Conservation (phyloP, 2,888 invertebrate genomes). For the Microctonus brassicae region DNA sequence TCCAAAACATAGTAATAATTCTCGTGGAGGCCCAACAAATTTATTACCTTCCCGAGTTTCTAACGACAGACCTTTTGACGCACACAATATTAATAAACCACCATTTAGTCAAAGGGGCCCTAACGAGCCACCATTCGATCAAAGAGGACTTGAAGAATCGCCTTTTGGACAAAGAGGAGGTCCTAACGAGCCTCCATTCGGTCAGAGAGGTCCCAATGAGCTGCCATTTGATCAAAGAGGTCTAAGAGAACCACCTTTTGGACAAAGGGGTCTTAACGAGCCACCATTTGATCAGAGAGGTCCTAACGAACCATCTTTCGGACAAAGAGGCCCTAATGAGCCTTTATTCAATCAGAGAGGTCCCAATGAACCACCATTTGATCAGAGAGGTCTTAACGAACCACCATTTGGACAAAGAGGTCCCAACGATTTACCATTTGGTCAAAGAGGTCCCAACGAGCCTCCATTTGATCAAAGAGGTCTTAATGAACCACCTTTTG, state of each 20-base stretch:
- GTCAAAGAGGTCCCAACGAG: conserved; percentile 31
- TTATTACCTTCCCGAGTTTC: conserved; percentile 25
- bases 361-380: conserved; percentile 37
- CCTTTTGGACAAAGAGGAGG: too few relatives aligned
- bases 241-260: conserved; percentile 37
- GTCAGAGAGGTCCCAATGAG: conserved; percentile 35
- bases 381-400: conserved; percentile 30
- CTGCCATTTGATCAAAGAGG: conserved; percentile 29
- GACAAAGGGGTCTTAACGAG: conserved; percentile 31
- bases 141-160: conserved; percentile 36
- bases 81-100: conserved; percentile 12
- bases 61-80: conserved; percentile 22
- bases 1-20: conserved; percentile 24
- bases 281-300: too few relatives aligned
- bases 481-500: conserved; percentile 29
- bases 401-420: conserved; percentile 32
- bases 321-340: conserved; percentile 34
- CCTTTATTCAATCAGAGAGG: conserved; percentile 24
- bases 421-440: conserved; percentile 37
- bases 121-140: conserved; percentile 30
- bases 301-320: too few relatives aligned
- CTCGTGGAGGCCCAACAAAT: conserved; percentile 13
- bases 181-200: conserved; percentile 25
- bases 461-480: conserved; percentile 39
- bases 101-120: conserved; percentile 34